These are phyloP conservation scores for Etia nguti DNA, from an alignment of 2,113 vertebrate species.

Conservation along the genomic window DNA sequence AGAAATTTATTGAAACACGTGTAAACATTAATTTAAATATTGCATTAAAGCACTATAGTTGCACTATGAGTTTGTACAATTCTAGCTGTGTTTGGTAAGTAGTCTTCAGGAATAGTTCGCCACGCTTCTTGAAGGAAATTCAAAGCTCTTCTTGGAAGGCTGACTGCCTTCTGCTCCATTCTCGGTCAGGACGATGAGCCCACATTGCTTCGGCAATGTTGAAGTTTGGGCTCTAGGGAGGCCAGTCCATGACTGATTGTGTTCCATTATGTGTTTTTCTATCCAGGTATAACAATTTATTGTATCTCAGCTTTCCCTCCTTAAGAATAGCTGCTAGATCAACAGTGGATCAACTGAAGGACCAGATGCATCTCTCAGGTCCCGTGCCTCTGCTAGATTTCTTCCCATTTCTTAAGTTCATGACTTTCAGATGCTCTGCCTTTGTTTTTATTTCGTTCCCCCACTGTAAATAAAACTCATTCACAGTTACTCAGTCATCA, in stretches of 20 bases:
- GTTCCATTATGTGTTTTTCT: not conserved
- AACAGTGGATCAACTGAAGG: not conserved
- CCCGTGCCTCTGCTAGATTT: not conserved
- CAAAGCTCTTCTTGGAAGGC: not conserved
- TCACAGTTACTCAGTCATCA: not conserved
- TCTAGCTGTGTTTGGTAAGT: not conserved
- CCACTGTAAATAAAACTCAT: not conserved
- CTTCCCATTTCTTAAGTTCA: not conserved
- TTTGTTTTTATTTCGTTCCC: not conserved
- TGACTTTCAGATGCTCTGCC: not conserved
- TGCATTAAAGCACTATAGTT: not conserved
- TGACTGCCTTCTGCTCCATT: not conserved
- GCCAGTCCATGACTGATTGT: not conserved
- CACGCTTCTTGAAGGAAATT: not conserved
- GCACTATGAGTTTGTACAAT: not conserved
- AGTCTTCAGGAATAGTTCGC: not conserved
- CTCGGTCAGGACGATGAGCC: not conserved
- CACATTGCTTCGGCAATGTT: no score
- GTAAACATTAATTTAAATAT: not conserved
- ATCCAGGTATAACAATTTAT: not conserved
- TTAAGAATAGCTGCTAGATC: not conserved
- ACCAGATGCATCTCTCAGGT: not conserved
- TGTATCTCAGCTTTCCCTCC: not conserved
- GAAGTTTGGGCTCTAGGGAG: not conserved
- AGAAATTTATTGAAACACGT: not conserved